Evolutionary conservation across 2,888 invertebrate genomes (phyloP).

Genomic region (Metacarcinus magister): DNA sequence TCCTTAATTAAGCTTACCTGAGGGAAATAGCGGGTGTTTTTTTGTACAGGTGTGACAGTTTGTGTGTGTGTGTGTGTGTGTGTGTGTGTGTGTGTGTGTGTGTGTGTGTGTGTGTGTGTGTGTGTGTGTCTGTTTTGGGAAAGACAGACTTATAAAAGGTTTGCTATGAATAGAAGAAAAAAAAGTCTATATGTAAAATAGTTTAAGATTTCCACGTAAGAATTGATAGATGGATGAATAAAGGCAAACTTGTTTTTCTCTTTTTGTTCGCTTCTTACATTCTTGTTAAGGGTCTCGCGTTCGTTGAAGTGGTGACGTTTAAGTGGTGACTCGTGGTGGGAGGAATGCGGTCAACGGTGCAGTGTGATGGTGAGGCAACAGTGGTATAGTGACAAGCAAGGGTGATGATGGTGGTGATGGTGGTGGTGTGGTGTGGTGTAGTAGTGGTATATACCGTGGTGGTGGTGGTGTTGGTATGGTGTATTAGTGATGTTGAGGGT

Average conservation of each 20-base stretch:
- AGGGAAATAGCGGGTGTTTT: background rate
- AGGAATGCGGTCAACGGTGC: background rate
- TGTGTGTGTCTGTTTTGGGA: background rate
- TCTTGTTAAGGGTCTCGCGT: background rate
- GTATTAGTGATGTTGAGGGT: background rate
- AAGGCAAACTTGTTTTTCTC: background rate
- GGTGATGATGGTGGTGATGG: background rate
- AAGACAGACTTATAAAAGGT: background rate
- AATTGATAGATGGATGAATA: background rate
- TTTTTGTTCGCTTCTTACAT: background rate
- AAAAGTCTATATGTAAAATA: background rate
- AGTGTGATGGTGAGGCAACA: background rate
- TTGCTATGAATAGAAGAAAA: background rate
- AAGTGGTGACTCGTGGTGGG: background rate
- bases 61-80: background rate
- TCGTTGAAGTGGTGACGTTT: background rate
- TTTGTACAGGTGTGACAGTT: background rate
- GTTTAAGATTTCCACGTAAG: background rate
- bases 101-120: background rate
- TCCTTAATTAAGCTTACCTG: background rate
- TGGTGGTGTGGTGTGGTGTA: background rate
- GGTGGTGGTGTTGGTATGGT: background rate
- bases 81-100: background rate
- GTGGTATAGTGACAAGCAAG: background rate
- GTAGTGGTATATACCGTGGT: background rate